phyloP scores from a whole-genome alignment of 1,140 invertebrate species.

The Lucilia sericata region DNA sequence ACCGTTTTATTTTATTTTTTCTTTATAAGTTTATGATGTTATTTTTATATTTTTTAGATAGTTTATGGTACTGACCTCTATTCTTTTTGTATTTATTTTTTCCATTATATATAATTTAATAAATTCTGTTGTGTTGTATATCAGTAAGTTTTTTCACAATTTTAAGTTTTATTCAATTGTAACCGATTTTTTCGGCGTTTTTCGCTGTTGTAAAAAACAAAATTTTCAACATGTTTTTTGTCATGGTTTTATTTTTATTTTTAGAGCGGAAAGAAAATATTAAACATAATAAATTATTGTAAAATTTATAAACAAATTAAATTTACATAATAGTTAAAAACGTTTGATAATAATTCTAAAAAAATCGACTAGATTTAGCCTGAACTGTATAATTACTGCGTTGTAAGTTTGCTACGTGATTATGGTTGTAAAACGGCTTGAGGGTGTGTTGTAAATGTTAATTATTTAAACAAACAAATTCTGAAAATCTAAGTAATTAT shows the following conservation, averaged over 20 bases:
- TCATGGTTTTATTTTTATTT: conserved; percentile 35
- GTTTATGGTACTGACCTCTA: conserved; percentile 20
- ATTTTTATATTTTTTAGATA: not conserved
- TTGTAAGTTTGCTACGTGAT: no score
- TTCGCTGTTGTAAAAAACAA: not conserved
- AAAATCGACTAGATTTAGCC: no score
- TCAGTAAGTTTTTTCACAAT: not conserved
- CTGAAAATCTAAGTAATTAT: no score
- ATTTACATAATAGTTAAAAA: not conserved
- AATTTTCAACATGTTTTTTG: not conserved
- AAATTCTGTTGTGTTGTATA: not conserved
- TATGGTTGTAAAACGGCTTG: no score
- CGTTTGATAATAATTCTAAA: no score
- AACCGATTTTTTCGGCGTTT: not conserved
- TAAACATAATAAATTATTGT: conserved; percentile 8
- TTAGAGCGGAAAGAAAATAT: conserved; percentile 35
- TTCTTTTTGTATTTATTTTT: not conserved
- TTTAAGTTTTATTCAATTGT: not conserved
- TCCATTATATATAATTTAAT: not conserved
- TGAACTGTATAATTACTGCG: no score
- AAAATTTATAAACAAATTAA: not conserved
- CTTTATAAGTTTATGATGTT: conserved; percentile 4
- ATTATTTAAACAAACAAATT: no score
- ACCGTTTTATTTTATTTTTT: not conserved
- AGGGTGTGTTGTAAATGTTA: no score